Evolutionary conservation across 2,797 vertebrate genomes (phyloP).

Genomic region (Eleutherodactylus coqui): DNA sequence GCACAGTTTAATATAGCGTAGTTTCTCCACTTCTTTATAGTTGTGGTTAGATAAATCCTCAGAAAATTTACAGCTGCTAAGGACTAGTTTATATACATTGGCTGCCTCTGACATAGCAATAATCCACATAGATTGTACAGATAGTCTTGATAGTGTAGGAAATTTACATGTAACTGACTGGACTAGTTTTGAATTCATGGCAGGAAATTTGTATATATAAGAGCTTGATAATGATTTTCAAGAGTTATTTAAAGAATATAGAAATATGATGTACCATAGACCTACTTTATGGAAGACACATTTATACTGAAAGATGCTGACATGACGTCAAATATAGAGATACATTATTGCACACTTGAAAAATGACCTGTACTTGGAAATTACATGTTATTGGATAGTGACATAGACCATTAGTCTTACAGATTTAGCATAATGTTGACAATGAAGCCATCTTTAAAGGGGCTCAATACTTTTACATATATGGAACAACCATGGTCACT

Average conservation of each 20-base stretch:
- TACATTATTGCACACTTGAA: no score
- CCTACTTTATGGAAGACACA: background rate
- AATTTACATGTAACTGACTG: conserved; percentile 5
- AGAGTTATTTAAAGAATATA: background rate
- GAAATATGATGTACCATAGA: background rate
- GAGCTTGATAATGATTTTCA: background rate
- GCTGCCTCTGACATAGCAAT: conserved; percentile 76
- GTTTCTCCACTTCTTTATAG: conserved; percentile 95
- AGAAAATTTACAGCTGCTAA: conserved; percentile 89
- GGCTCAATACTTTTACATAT: no score
- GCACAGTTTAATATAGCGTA: conserved; percentile 92
- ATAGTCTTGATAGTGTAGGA: conserved; percentile 62
- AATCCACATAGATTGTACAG: conserved; percentile 74
- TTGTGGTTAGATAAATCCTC: conserved; percentile 95
- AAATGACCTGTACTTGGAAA: no score
- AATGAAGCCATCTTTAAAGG: no score
- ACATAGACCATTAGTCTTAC: no score
- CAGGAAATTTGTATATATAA: conserved; percentile 1
- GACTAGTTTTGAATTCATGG: background rate
- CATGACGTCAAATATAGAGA: background rate
- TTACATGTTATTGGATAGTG: no score
- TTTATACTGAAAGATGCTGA: background rate
- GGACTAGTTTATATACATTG: conserved; percentile 86
- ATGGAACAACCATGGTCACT: no score
- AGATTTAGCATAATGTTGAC: no score